These are phyloP conservation scores for Ichneumoninae sp. DNA, from an alignment of 2,888 invertebrate species.

Conservation along the genomic window DNA sequence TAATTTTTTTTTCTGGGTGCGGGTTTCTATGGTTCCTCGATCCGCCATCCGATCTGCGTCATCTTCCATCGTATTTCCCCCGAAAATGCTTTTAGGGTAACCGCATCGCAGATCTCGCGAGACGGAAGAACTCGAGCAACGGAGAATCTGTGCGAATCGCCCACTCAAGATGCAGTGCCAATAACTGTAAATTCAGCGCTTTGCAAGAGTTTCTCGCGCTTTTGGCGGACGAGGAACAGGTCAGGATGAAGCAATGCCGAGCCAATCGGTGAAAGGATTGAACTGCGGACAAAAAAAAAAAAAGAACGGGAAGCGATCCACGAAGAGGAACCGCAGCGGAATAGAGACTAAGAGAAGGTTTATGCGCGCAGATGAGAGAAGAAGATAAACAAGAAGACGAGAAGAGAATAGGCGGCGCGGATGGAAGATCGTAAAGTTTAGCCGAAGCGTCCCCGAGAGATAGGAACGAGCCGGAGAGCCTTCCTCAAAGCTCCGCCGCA, in stretches of 20 bases:
- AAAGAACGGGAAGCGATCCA: background rate
- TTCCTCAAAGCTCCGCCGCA: constrained; percentile 47
- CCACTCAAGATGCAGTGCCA: background rate
- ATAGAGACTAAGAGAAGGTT: constrained; percentile 25
- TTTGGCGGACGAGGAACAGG: no score
- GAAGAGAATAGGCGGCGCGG: constrained; percentile 36
- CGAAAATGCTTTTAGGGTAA: no score
- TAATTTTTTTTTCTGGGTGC: no score
- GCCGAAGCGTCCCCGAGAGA: constrained; percentile 28
- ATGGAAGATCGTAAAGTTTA: constrained; percentile 48
- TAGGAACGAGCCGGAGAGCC: background rate
- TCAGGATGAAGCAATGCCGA: no score
- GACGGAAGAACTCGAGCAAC: background rate
- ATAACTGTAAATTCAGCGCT: background rate
- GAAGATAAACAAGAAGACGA: constrained; percentile 10
- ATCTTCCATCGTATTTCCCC: background rate
- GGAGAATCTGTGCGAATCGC: background rate
- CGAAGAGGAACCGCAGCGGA: constrained; percentile 18
- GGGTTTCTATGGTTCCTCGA: constrained; percentile 48
- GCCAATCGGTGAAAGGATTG: background rate
- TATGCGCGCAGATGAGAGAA: constrained; percentile 33
- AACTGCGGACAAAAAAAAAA: constrained; percentile 1
- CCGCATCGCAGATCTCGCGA: background rate
- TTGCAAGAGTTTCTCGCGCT: no score
- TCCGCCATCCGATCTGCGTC: constrained; percentile 39